Evolutionary conservation across 2,113 vertebrate genomes (phyloP).

Genomic region (Aspidoscelis tigris): DNA sequence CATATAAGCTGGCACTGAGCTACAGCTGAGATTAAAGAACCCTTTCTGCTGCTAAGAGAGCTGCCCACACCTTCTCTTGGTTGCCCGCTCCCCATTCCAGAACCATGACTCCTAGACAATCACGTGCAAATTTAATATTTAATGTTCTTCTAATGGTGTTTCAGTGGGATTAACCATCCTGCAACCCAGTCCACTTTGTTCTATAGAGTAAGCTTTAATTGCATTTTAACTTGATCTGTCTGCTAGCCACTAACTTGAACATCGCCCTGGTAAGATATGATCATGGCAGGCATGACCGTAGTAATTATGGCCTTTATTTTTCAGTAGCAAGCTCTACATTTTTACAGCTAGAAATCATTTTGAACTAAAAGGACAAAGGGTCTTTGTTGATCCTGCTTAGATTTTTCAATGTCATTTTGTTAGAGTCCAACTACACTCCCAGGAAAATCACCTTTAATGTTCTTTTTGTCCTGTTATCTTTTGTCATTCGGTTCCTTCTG

Average conservation of each 20-base stretch:
- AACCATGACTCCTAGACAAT: conserved; percentile 12
- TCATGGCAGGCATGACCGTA: neutral
- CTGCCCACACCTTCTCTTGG: neutral
- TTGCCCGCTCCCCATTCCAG: neutral
- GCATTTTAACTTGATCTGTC: conserved; percentile 9
- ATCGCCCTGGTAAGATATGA: neutral
- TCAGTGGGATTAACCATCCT: conserved; percentile 3
- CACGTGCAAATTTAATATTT: conserved; percentile 18
- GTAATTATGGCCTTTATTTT: conserved; percentile 1
- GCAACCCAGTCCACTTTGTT: neutral
- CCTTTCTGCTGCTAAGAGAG: neutral
- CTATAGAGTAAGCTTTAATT: neutral
- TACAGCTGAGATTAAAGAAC: neutral
- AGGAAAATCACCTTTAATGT: neutral
- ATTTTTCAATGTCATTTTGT: conserved; percentile 6
- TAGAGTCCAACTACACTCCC: neutral
- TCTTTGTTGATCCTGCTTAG: neutral
- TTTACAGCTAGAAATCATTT: neutral
- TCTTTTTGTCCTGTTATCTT: neutral
- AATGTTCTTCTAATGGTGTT: conserved; percentile 8
- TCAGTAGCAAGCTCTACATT: neutral
- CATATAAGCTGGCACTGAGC: neutral
- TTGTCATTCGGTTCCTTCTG: neutral
- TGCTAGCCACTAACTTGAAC: neutral
- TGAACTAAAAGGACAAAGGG: neutral